phyloP scores from a whole-genome alignment of 2,888 invertebrate genomes.

The Spilarctia lutea region DNA sequence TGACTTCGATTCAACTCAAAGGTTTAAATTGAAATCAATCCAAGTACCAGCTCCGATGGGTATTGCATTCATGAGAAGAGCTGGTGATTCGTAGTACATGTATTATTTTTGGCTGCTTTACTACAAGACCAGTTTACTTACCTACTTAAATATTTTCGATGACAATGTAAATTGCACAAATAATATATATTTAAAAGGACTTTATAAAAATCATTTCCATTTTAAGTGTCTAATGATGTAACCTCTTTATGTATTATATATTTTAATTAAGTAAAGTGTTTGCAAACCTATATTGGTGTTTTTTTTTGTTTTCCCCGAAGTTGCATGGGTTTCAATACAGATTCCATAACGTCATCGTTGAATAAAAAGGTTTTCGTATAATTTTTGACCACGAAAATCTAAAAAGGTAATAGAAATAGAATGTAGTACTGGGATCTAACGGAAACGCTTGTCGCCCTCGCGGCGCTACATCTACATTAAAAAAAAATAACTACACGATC shows the following conservation, averaged over 20 bases:
- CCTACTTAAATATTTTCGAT: neutral
- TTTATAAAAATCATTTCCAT: constrained; percentile 32
- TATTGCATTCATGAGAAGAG: no score
- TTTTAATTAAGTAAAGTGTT: constrained; percentile 59
- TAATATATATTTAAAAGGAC: constrained; percentile 30
- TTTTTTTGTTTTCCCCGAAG: neutral
- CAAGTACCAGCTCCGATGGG: no score
- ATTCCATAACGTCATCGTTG: neutral
- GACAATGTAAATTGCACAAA: constrained; percentile 41
- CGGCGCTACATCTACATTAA: no score
- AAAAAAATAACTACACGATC: no score
- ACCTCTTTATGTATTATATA: constrained; percentile 40
- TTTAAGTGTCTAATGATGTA: constrained; percentile 42
- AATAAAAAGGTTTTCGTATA: neutral
- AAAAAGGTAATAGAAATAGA: no score
- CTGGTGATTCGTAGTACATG: neutral
- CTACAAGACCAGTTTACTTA: neutral
- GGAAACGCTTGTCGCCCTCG: no score
- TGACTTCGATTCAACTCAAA: no score
- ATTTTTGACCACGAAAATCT: no score
- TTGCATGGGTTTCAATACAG: neutral
- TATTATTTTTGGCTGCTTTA: constrained; percentile 6
- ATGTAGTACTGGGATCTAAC: no score
- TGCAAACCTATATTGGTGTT: constrained; percentile 46
- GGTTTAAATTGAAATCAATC: no score